Conservation (phyloP, 64 coral and sea anemone genomes). For the Porites lutea region DNA sequence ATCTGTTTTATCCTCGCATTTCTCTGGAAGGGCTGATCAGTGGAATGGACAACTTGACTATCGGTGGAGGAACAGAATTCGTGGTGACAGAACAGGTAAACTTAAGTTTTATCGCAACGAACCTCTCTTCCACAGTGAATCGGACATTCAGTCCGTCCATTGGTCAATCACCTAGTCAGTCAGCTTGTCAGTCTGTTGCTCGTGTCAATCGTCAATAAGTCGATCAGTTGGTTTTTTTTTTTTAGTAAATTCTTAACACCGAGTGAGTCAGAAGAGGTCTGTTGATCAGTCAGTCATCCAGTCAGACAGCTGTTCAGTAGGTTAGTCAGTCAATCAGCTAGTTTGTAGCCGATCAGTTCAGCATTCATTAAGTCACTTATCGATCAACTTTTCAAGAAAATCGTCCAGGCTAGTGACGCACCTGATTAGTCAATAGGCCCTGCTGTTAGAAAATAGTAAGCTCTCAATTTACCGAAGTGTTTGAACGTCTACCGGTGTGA, state of each 20-base stretch:
- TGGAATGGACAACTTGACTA: slow-evolving; percentile 71
- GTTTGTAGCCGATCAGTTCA: too few species aligned
- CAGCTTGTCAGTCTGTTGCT: background rate
- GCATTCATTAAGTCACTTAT: too few species aligned
- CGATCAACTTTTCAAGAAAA: too few species aligned
- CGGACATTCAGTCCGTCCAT: background rate
- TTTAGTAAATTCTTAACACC: background rate
- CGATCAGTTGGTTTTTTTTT: background rate
- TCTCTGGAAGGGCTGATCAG: slow-evolving; percentile 85
- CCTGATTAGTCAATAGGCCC: too few species aligned
- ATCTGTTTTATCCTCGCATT: slow-evolving; percentile 63
- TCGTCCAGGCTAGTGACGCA: too few species aligned
- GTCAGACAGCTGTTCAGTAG: too few species aligned
- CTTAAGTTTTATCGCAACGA: background rate
- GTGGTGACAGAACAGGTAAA: slow-evolving; percentile 85
- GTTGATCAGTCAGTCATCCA: too few species aligned
- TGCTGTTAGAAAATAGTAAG: too few species aligned
- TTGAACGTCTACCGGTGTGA: too few species aligned
- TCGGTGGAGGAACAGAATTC: slow-evolving; percentile 86
- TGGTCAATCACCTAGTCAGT: background rate
- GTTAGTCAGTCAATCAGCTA: too few species aligned
- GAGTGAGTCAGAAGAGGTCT: too few species aligned
- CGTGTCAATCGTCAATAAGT: background rate
- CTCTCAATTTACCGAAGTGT: too few species aligned
- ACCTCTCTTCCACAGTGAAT: background rate